Evolutionary conservation across 1,140 invertebrate species (phyloP), one percentile per base, ranked within the genome.

Genomic region (Andrena cerasifolii): DNA sequence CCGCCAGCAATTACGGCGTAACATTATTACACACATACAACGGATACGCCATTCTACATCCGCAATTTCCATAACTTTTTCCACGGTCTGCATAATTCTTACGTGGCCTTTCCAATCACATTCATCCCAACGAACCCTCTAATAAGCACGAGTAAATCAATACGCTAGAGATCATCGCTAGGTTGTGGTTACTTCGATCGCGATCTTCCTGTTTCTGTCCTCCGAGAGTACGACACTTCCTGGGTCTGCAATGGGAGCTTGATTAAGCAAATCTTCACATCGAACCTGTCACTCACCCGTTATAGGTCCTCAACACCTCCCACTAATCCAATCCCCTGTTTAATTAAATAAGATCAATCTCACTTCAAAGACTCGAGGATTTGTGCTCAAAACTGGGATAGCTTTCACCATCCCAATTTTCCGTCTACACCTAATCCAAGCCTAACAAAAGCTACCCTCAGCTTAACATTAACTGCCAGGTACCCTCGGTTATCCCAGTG

Each of bases 111-210:
- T 47, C 5, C 62, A 21, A 56, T 63, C 61, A 26, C 26, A 63
- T 59, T 63, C 61, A 14, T 26, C 43, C 28, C 43, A 45, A 12
- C 47, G 33, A 21, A 21, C 0, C 36, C 49, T 54, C 36, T 75
- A 67, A 75, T 56, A 75, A 75, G 24, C 33, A 24, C 21, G 40
- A 49, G 43, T 68, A 68, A 76, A 76, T 76, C 51, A 14, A 43
- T n/a, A 16, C n/a, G 16, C 12, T n/a, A 8, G 14, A 14, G 8
- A 21, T 4, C 54, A 18, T 33, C 40, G 28, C 14, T 16, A 68
- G 36, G 10, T 6, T 58, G 26, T 33, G 26, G n/a, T 58, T 58
- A 58, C 3, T 7, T 53, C 12, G 8, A 28, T 7, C 8, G 16
- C 8, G 24, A 0, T 54, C 47, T 43, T n/a, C 14, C 3, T 10